Percentiles rank a stretch among this genome's conserved stretches.
These are phyloP conservation scores for Platorchestia sp. DNA, from an alignment of 1,140 invertebrate genomes.

Conservation along the genomic window DNA sequence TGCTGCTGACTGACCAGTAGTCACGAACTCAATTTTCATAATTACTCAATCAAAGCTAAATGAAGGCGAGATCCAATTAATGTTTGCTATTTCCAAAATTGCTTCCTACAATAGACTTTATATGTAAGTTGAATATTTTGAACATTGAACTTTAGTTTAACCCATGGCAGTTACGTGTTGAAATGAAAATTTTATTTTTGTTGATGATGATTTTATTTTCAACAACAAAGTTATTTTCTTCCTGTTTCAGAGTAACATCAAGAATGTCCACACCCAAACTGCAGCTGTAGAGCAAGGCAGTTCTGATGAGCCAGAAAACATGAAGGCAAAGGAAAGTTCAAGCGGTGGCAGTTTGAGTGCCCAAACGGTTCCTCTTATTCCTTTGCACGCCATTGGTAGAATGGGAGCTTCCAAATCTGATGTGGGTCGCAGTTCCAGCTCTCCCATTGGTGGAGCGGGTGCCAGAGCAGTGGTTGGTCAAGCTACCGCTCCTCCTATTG, in stretches of 20 bases:
- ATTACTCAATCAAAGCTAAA: too few species aligned
- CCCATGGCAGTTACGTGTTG: too few species aligned
- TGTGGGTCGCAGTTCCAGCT: neutral
- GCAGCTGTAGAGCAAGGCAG: neutral
- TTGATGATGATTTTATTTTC: too few species aligned
- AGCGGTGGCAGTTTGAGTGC: neutral
- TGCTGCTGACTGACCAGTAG: too few species aligned
- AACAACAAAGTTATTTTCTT: too few species aligned
- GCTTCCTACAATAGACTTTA: too few species aligned
- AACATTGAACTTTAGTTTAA: too few species aligned
- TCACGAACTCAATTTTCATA: too few species aligned
- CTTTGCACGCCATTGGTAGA: neutral
- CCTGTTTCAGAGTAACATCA: neutral
- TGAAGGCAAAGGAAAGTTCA: neutral
- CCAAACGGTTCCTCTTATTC: neutral
- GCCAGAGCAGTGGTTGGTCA: neutral
- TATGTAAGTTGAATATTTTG: too few species aligned
- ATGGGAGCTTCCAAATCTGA: neutral
- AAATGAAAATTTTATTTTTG: too few species aligned
- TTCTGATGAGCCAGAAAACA: neutral
- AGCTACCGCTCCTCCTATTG: neutral
- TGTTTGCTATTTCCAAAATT: too few species aligned
- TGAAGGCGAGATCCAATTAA: too few species aligned
- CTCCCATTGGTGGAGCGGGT: neutral
- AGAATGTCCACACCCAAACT: neutral